Base-by-base conservation (phyloP, 2,888 invertebrate genomes). In the Pilophorus perplexus region DNA sequence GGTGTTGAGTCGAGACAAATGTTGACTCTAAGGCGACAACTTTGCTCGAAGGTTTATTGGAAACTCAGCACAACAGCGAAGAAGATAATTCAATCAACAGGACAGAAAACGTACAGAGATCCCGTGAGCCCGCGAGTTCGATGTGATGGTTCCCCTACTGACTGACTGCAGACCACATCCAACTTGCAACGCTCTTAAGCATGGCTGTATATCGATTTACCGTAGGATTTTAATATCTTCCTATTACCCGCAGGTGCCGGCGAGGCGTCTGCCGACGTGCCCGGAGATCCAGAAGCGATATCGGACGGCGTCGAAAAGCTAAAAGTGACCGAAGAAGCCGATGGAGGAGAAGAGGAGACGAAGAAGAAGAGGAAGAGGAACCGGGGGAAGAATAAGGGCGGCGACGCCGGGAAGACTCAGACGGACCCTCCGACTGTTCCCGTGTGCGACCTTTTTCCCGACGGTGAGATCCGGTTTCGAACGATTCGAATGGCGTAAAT, bases 381-480 rank as follows among this genome's bases (percentile, higher is more conserved):
- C 71, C 79, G 66, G 14, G 71, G 64, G 27, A 70, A 33, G 54
- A 64, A 42, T 52, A 66, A 38, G 67, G 69, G 48, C 59, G 70
- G 18, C 64, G 64, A 33, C 67, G 66, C 62, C 50, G 80, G 67
- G 81, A 82, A 73, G 78, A 82, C 82, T 69, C 90, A 92, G 78
- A 90, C 90, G 0, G 83, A 87, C 76, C 91, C 94, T 14, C 95
- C 96, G 8, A 83, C 89, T n/a, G 82, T 94, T 73, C 87, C 96
- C 0, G 88, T 97, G 71, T 81, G 85, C 2, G 89, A 93, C 62
- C 81, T 96, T 18, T 97, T 85, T 76, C 85, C 93, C 2, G 87
- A 92, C 79, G 90, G 88, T 77, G 79, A 79, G 75, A n/a, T n/a
- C n/a, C n/a, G n/a, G n/a, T 38, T 16, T 23, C 37, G 28, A 12